Evolutionary conservation across 2,888 invertebrate genomes (phyloP).

Genomic region (Heliconius sara): DNA sequence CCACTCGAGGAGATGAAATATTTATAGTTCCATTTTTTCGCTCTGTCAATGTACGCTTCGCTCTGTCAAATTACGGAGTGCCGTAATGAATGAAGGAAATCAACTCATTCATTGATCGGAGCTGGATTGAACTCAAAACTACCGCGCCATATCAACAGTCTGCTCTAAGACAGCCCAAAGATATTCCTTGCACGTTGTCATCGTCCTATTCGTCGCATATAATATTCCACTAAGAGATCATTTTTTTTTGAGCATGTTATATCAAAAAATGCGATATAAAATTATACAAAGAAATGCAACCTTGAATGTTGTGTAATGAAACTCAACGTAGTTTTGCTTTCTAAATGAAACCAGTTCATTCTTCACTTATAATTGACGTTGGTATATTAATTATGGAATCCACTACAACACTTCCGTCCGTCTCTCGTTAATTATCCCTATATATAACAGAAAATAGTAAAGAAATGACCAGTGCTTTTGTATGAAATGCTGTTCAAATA

Average conservation of each 20-base stretch:
- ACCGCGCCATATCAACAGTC: too few species aligned
- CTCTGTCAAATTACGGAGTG: too few species aligned
- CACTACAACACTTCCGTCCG: slow-evolving; percentile 45
- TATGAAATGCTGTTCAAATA: slow-evolving; percentile 6
- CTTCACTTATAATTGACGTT: slow-evolving; percentile 4
- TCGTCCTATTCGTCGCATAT: too few species aligned
- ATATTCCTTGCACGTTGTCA: too few species aligned
- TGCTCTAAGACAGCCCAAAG: too few species aligned
- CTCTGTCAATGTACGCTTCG: too few species aligned
- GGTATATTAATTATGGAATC: slow-evolving; percentile 45
- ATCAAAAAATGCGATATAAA: not conserved
- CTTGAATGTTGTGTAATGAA: slow-evolving; percentile 1
- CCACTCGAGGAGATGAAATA: too few species aligned
- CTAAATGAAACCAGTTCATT: not conserved
- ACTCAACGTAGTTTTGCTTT: not conserved
- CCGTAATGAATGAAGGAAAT: too few species aligned
- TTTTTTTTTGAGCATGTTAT: not conserved
- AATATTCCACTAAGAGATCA: too few species aligned
- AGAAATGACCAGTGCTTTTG: not conserved
- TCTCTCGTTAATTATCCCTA: slow-evolving; percentile 42
- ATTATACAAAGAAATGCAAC: not conserved
- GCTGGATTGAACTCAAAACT: too few species aligned
- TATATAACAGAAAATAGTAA: not conserved
- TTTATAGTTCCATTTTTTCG: too few species aligned
- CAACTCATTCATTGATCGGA: too few species aligned